Evolutionary conservation across 2,888 invertebrate genomes (phyloP).

Genomic region (Drosophila buzzatii): DNA sequence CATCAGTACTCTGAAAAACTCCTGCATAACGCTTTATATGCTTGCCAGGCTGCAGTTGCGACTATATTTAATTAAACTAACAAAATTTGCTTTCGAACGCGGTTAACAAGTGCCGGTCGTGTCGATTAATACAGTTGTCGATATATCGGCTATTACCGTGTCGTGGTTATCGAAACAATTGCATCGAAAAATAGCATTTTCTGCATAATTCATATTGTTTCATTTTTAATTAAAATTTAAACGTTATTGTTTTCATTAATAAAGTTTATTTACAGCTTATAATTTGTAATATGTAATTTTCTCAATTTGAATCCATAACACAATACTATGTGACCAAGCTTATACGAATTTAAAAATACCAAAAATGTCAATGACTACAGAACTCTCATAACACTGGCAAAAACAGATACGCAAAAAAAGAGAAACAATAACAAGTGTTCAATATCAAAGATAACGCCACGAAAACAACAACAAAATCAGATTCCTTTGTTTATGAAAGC

Average conservation of each 20-base stretch:
- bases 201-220: background rate
- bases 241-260: background rate
- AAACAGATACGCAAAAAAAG: constrained; percentile 38
- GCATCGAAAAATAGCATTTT: background rate
- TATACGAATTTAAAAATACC: background rate
- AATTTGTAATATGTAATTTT: no score
- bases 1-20: constrained; percentile 86
- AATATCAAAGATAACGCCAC: constrained; percentile 33
- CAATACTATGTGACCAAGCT: constrained; percentile 2
- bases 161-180: background rate
- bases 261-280: background rate
- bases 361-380: background rate
- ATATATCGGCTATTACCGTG: background rate
- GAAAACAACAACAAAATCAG: constrained; percentile 10
- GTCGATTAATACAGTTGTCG: constrained; percentile 18
- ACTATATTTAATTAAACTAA: constrained; percentile 1
- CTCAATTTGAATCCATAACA: background rate
- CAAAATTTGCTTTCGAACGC: constrained; percentile 44
- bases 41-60: background rate
- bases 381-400: constrained; percentile 17
- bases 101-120: constrained; percentile 55
- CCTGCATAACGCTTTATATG: constrained; percentile 55
- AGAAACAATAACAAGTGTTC: constrained; percentile 37
- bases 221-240: background rate
- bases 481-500: constrained; percentile 48